Evolutionary conservation across 2,888 invertebrate genomes (phyloP).

Genomic region (Tenthredo livida): DNA sequence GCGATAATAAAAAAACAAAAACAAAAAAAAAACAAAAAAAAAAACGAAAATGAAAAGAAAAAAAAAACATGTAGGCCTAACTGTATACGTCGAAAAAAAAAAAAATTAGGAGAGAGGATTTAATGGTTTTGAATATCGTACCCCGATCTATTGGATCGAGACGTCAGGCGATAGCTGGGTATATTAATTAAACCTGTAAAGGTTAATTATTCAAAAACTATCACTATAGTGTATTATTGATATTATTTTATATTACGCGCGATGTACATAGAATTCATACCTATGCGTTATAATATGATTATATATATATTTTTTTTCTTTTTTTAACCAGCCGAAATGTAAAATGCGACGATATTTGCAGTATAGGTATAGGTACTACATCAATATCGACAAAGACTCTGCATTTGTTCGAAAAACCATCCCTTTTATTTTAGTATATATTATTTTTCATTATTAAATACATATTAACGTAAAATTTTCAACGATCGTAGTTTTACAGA

Average conservation of each 20-base stretch:
- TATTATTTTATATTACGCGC: not conserved
- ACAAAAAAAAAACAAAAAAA: not conserved
- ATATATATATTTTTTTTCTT: not conserved
- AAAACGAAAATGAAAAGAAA: not conserved
- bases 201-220: not conserved
- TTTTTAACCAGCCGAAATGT: not conserved
- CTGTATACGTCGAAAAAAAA: constrained; percentile 31
- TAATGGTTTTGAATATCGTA: not conserved
- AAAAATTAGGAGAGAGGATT: not conserved
- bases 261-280: constrained; percentile 4
- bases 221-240: not conserved
- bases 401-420: not conserved
- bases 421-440: not conserved
- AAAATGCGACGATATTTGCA: not conserved
- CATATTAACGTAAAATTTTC: not conserved
- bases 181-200: not conserved
- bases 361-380: not conserved
- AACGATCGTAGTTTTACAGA: not conserved
- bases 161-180: not conserved
- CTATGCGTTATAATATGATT: not conserved
- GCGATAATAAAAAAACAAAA: not conserved
- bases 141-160: not conserved
- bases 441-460: not conserved
- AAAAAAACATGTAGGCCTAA: constrained; percentile 33
- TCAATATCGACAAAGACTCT: not conserved